Evolutionary conservation across 2,797 vertebrate species (phyloP).

Genomic region (Microhierax caerulescens): DNA sequence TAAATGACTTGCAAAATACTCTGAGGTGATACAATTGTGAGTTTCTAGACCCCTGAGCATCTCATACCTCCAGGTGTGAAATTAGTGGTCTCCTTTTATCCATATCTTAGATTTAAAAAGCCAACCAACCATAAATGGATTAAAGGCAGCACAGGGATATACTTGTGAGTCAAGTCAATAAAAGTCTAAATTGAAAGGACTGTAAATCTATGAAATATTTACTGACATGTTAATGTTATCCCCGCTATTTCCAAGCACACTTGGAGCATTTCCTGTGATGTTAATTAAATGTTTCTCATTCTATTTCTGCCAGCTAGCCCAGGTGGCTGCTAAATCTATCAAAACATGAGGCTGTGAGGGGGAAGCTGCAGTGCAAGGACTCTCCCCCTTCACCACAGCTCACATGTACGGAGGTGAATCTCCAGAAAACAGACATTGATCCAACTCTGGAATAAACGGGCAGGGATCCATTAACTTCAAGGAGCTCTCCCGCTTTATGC

Average conservation of each 20-base stretch:
- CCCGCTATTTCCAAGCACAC: not conserved
- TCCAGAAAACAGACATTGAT: not conserved
- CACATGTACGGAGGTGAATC: not conserved
- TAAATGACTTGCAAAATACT: not conserved
- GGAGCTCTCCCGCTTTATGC: not conserved
- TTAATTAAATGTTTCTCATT: slow-evolving; percentile 25
- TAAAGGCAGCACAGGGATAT: slow-evolving; percentile 2
- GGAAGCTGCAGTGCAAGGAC: not conserved
- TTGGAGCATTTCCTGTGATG: slow-evolving; percentile 20
- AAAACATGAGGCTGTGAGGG: not conserved
- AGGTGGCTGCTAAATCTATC: not conserved
- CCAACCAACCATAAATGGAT: not conserved
- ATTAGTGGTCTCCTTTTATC: not conserved
- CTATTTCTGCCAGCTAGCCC: not conserved
- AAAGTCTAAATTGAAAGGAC: slow-evolving; percentile 1
- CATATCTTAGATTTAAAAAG: not conserved
- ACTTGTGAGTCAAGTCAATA: not conserved
- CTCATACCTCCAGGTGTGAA: not conserved
- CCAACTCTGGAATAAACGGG: not conserved
- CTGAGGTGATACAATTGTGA: not conserved
- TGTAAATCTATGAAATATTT: slow-evolving; percentile 36
- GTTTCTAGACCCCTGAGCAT: not conserved
- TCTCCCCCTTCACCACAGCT: not conserved
- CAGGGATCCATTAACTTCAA: not conserved
- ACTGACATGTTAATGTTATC: not conserved